Evolutionary conservation across 2,113 vertebrate genomes (phyloP).

Genomic region (Microcebus murinus): DNA sequence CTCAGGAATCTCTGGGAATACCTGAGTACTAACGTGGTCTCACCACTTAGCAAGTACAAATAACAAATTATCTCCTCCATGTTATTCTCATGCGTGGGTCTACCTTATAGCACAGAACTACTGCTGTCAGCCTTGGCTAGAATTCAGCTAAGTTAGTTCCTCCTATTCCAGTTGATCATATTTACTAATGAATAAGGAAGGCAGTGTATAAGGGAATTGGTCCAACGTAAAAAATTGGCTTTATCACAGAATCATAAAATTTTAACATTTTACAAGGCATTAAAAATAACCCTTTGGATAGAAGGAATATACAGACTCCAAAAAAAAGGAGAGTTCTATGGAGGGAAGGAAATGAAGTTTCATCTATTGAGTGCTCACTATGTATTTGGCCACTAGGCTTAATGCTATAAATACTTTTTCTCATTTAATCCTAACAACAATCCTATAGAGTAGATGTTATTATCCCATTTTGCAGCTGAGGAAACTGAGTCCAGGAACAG

Average conservation of each 20-base stretch:
- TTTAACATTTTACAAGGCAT: neutral
- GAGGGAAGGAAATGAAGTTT: neutral
- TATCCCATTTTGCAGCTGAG: neutral
- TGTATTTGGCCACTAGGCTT: neutral
- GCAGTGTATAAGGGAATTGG: neutral
- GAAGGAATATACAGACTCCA: neutral
- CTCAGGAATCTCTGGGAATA: neutral
- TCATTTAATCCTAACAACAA: neutral
- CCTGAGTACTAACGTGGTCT: neutral
- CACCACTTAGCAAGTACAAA: neutral
- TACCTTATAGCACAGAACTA: neutral
- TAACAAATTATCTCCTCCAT: neutral
- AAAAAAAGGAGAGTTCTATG: neutral
- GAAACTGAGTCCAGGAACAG: neutral
- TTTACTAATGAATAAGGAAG: neutral
- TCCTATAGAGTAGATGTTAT: neutral
- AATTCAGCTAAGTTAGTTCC: neutral
- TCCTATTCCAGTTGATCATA: neutral
- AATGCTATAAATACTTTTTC: neutral
- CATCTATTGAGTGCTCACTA: neutral
- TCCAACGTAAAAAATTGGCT: neutral
- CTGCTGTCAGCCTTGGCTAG: neutral
- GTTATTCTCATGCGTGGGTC: neutral
- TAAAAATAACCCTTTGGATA: constrained; percentile 12
- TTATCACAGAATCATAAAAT: neutral